A percentile compares a stretch with the other conserved stretches of the same genome.
phyloP scores from a whole-genome alignment of 2,797 vertebrate species.

The Cossypha polioptera region DNA sequence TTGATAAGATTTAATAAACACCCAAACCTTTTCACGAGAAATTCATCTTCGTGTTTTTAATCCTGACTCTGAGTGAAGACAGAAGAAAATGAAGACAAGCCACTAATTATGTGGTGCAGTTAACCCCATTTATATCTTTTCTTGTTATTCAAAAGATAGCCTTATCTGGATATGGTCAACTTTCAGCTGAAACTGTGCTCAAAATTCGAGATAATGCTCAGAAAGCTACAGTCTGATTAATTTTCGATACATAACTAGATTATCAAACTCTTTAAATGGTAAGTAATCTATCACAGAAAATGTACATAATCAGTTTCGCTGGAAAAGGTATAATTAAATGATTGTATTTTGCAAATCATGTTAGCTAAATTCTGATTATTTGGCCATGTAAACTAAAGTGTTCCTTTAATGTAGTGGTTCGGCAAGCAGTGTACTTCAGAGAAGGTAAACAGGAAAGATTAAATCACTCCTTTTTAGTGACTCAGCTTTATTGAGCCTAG shows the following conservation, averaged over 20 bases:
- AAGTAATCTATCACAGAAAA: not conserved
- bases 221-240: not conserved
- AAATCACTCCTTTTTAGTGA: conserved; percentile 31
- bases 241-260: not conserved
- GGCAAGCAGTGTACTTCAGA: not conserved
- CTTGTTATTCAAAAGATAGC: not conserved
- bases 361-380: not conserved
- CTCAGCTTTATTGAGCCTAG: conserved; percentile 33
- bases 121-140: not conserved
- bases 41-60: too few species aligned
- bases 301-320: not conserved
- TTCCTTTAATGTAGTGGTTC: not conserved
- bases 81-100: too few species aligned
- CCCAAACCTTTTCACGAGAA: too few species aligned
- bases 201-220: not conserved
- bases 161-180: not conserved
- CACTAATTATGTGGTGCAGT: too few species aligned
- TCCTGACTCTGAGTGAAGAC: too few species aligned
- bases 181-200: not conserved
- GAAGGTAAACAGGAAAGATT: not conserved
- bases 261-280: not conserved
- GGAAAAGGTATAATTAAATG: not conserved
- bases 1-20: too few species aligned
- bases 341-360: not conserved
- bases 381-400: not conserved